Evolutionary conservation across 2,113 vertebrate genomes (phyloP).

Genomic region (Hyperopisus bebe): DNA sequence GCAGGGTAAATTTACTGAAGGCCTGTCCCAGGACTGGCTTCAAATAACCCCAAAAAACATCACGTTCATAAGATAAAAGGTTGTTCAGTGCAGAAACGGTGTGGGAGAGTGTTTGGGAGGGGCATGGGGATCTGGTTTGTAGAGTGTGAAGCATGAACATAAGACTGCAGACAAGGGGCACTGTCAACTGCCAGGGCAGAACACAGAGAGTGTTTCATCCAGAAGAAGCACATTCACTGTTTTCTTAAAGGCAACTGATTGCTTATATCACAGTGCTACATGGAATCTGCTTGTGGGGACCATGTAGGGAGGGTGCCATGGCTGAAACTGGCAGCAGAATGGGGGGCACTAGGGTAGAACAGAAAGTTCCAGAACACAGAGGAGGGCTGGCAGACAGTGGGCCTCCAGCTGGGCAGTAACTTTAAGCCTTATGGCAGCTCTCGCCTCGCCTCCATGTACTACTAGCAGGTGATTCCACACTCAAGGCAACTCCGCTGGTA

Average conservation of each 20-base stretch:
- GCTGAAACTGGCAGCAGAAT: neutral
- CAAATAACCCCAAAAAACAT: neutral
- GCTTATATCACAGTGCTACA: neutral
- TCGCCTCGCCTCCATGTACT: neutral
- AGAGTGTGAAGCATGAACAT: neutral
- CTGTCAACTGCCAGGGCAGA: neutral
- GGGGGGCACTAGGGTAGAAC: neutral
- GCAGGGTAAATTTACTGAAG: neutral
- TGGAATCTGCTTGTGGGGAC: neutral
- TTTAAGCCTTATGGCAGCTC: neutral
- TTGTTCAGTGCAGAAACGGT: neutral
- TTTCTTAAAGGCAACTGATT: neutral
- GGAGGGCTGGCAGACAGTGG: neutral
- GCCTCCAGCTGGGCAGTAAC: neutral
- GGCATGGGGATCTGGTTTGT: neutral
- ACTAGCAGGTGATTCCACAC: neutral
- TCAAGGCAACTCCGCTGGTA: neutral
- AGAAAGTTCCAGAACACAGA: neutral
- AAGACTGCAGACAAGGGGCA: neutral
- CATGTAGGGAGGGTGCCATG: neutral
- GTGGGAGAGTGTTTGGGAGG: conserved; percentile 2
- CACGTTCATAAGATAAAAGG: neutral
- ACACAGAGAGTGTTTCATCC: neutral
- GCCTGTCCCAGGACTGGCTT: neutral
- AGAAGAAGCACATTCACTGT: neutral